A percentile compares a stretch with the other conserved stretches of the same genome.
These are phyloP conservation scores for Tachypleus tridentatus DNA, from an alignment of 1,140 invertebrate species.

Conservation along the genomic window DNA sequence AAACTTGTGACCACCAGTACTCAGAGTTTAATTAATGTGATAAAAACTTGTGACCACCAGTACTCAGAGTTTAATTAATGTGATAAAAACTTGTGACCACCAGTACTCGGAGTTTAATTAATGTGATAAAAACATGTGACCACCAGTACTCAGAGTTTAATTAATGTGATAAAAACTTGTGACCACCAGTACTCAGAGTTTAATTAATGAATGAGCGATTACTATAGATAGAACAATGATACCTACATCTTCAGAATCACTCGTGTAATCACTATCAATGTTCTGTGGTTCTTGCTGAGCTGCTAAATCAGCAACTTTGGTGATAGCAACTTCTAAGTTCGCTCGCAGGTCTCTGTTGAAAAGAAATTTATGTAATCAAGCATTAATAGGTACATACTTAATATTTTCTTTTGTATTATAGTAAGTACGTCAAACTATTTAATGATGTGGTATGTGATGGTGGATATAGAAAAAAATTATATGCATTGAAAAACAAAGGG, in stretches of 20 bases:
- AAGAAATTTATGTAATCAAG: background rate
- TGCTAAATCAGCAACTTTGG: constrained; percentile 43
- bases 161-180: no score
- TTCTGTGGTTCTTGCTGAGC: constrained; percentile 35
- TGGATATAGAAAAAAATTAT: no score
- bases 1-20: no score
- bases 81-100: no score
- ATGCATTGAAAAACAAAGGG: no score
- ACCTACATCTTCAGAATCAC: constrained; percentile 46
- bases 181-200: no score
- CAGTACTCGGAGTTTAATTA: no score
- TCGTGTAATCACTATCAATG: constrained; percentile 45
- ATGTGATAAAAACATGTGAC: no score
- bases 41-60: no score
- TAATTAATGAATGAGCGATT: background rate
- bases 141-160: no score
- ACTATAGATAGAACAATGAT: constrained; percentile 6
- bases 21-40: no score
- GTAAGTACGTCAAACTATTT: constrained; percentile 7
- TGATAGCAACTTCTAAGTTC: constrained; percentile 77
- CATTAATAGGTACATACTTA: constrained; percentile 3
- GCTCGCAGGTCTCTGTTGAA: constrained; percentile 68
- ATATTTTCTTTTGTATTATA: background rate
- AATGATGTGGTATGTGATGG: constrained; percentile 26
- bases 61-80: no score